Conservation (phyloP, 37 sponge, comb jelly and placozoan genomes). For the Hormiphora californensis region DNA sequence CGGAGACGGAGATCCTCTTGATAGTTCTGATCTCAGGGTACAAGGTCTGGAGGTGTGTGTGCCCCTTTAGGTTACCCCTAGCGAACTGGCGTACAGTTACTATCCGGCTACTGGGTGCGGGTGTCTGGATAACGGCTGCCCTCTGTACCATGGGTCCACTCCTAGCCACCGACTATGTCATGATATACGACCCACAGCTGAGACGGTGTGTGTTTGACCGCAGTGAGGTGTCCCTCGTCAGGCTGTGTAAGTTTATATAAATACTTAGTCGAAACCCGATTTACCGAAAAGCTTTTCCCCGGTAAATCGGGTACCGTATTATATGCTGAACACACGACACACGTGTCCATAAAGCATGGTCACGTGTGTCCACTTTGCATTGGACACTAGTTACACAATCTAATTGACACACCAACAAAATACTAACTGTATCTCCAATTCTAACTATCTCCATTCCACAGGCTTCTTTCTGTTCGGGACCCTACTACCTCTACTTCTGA, state of each 20-base stretch:
- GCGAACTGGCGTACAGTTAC: neutral
- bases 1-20: neutral
- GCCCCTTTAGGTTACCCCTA: neutral
- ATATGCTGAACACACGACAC: too few species aligned
- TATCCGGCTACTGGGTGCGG: neutral
- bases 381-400: too few species aligned
- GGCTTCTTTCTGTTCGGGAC: neutral
- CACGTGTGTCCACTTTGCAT: neutral
- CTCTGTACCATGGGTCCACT: neutral
- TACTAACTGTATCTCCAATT: neutral
- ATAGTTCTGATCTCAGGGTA: neutral
- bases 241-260: neutral
- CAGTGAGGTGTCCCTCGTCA: neutral
- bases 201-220: neutral
- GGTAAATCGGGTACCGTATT: too few species aligned
- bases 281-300: too few species aligned
- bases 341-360: neutral
- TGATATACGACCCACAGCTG: neutral
- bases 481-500: neutral
- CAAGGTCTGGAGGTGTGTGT: neutral
- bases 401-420: too few species aligned
- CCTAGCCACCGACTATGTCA: neutral
- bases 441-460: neutral
- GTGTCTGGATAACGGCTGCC: neutral
- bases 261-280: too few species aligned